These are phyloP conservation scores for Drepana arcuata DNA, from an alignment of 1,140 invertebrate species.

Conservation along the genomic window DNA sequence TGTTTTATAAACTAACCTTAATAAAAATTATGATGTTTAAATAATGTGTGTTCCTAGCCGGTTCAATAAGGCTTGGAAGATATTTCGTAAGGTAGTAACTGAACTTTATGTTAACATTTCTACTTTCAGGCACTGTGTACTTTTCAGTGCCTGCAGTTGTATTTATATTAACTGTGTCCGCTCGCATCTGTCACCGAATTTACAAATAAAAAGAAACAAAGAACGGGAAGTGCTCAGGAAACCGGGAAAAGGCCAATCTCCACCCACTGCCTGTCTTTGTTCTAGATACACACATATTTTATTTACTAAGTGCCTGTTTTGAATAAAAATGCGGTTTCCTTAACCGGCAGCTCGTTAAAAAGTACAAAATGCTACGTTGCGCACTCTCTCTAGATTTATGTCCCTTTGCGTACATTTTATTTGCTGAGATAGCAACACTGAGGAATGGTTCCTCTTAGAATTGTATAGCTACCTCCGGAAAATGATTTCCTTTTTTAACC, in stretches of 20 bases:
- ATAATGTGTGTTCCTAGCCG: too few relatives aligned
- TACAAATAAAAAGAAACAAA: constrained; percentile 28
- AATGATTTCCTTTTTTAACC: background rate
- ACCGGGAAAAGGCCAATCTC: constrained; percentile 30
- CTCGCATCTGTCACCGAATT: constrained; percentile 26
- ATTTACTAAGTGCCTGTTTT: constrained; percentile 63
- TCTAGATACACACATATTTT: constrained; percentile 57
- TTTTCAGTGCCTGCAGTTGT: too few relatives aligned
- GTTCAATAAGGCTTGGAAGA: too few relatives aligned
- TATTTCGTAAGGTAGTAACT: too few relatives aligned
- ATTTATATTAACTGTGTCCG: too few relatives aligned
- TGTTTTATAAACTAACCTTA: too few relatives aligned
- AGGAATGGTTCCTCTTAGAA: too few relatives aligned
- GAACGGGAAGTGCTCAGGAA: constrained; percentile 29
- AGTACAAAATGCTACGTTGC: constrained; percentile 40
- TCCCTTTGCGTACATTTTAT: constrained; percentile 11
- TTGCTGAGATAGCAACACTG: constrained; percentile 18
- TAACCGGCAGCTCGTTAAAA: constrained; percentile 37
- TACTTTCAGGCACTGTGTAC: too few relatives aligned
- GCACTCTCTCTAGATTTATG: constrained; percentile 18
- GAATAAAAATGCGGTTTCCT: constrained; percentile 62
- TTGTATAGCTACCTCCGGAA: too few relatives aligned
- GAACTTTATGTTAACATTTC: too few relatives aligned
- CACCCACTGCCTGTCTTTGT: constrained; percentile 46
- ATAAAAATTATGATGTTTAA: too few relatives aligned